A percentile compares a stretch with the other conserved stretches of the same genome.
Conservation (phyloP, 2,888 invertebrate species). For the Eupithecia subumbrata region DNA sequence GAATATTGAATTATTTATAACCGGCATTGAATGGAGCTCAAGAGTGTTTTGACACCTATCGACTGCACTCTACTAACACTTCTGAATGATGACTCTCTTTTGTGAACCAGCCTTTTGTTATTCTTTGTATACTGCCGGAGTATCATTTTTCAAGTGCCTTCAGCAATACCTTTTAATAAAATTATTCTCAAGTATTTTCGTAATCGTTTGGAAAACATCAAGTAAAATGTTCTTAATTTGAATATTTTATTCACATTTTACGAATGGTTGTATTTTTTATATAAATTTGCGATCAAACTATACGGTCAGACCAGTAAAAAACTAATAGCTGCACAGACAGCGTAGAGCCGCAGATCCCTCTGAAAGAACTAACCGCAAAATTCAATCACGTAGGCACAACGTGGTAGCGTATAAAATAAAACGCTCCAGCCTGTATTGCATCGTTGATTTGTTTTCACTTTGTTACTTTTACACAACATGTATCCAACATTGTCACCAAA, state of each 20-base stretch:
- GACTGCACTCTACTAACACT: conserved; percentile 76
- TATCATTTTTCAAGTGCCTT: conserved; percentile 49
- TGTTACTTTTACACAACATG: conserved; percentile 60
- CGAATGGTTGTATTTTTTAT: not conserved
- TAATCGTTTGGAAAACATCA: conserved; percentile 3
- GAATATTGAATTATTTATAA: conserved; percentile 80
- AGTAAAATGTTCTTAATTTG: not conserved
- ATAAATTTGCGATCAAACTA: not conserved
- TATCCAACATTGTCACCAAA: conserved; percentile 56
- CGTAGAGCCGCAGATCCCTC: conserved; percentile 43
- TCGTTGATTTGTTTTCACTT: conserved; percentile 77
- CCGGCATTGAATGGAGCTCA: conserved; percentile 70
- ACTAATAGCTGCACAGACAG: conserved; percentile 4
- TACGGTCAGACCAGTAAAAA: not conserved
- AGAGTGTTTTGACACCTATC: conserved; percentile 77
- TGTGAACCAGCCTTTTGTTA: conserved; percentile 62
- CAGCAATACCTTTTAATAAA: conserved; percentile 25
- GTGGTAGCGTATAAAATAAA: conserved; percentile 74
- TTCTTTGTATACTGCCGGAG: conserved; percentile 47
- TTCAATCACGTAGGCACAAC: conserved; percentile 68
- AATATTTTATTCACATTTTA: not conserved
- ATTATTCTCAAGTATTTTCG: conserved; percentile 22
- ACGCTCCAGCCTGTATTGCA: conserved; percentile 65
- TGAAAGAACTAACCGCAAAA: conserved; percentile 75
- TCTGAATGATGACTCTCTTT: conserved; percentile 75